These are phyloP conservation scores for Beris chalybata DNA, from an alignment of 2,888 invertebrate genomes.

Conservation along the genomic window DNA sequence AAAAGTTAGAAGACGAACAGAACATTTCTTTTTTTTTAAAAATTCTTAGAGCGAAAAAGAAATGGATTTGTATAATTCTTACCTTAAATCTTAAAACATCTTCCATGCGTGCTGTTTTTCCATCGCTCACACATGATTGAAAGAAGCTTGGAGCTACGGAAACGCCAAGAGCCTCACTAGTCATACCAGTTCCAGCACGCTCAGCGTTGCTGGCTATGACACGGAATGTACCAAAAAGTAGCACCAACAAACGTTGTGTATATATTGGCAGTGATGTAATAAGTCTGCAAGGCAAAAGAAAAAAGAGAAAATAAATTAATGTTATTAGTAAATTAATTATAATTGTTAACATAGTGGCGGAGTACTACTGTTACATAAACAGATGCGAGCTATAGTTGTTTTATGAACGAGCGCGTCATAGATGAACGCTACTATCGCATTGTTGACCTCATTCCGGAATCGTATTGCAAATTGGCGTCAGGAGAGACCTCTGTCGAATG, in stretches of 20 bases:
- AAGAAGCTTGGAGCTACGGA: constrained; percentile 96
- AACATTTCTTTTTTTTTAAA: neutral
- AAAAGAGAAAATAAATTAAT: constrained; percentile 32
- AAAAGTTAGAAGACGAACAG: neutral
- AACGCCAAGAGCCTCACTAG: constrained; percentile 91
- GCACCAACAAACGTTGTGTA: constrained; percentile 89
- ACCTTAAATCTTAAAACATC: constrained; percentile 94
- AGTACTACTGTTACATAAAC: neutral
- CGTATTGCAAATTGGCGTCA: no score
- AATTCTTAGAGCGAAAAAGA: neutral
- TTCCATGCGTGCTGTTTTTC: constrained; percentile 93
- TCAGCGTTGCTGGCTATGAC: constrained; percentile 92
- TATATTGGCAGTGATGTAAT: constrained; percentile 83
- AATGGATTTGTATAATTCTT: constrained; percentile 44
- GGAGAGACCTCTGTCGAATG: no score
- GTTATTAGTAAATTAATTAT: neutral
- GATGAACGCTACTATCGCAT: no score
- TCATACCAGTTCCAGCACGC: constrained; percentile 89
- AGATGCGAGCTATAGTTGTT: no score
- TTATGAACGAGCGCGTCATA: no score
- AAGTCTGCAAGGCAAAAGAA: constrained; percentile 64
- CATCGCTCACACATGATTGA: constrained; percentile 93
- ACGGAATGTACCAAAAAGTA: constrained; percentile 95
- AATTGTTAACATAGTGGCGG: neutral
- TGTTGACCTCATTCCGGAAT: no score